Percentiles rank a stretch among this genome's conserved stretches.
Conservation (phyloP, 2,113 vertebrate genomes). For the Steatornis caripensis region DNA sequence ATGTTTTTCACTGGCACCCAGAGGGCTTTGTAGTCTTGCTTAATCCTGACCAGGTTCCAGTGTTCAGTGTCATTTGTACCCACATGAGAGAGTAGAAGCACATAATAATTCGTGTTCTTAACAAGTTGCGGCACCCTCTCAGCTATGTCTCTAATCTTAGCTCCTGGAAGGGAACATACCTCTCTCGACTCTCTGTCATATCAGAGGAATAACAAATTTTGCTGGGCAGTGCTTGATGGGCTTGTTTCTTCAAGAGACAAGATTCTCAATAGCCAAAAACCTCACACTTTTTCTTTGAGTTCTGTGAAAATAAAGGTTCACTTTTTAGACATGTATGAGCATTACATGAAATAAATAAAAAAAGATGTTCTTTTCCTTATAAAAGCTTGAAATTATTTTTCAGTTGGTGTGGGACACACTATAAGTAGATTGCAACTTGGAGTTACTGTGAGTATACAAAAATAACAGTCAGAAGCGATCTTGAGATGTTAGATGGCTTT, state of each 20-base stretch:
- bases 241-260: neutral
- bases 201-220: neutral
- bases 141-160: too few relatives aligned
- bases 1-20: too few relatives aligned
- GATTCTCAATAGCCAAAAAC: neutral
- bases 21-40: too few relatives aligned
- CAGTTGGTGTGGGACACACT: neutral
- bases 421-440: neutral
- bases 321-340: rapidly evolving
- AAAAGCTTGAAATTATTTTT: neutral
- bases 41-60: too few relatives aligned
- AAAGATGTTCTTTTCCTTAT: neutral
- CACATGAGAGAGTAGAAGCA: too few relatives aligned
- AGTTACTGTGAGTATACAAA: neutral
- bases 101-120: too few relatives aligned
- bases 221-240: neutral
- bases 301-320: neutral
- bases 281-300: neutral
- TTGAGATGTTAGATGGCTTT: neutral
- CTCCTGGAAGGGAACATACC: too few relatives aligned
- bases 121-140: too few relatives aligned
- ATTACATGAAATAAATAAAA: neutral
- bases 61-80: too few relatives aligned
- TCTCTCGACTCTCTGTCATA: too few relatives aligned
- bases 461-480: neutral